A percentile compares a stretch with the other conserved stretches of the same genome.
phyloP scores from a whole-genome alignment of 2,888 invertebrate species.

The Eledona agricola region DNA sequence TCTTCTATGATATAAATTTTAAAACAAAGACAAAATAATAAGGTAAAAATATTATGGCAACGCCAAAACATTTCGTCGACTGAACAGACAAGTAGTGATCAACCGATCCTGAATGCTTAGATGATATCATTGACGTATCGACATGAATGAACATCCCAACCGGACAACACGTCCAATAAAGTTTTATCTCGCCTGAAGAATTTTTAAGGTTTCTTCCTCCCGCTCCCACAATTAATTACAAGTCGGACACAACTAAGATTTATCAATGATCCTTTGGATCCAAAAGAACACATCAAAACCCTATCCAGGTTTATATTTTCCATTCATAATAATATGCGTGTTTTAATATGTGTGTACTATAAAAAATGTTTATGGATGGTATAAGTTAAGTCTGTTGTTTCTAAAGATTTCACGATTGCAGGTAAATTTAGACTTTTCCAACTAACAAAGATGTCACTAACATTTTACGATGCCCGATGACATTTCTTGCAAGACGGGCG shows the following conservation, averaged over 20 bases:
- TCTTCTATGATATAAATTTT: no score
- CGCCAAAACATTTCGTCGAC: neutral
- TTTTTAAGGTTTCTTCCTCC: slow-evolving; percentile 34
- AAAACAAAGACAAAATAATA: slow-evolving; percentile 1
- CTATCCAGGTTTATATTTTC: slow-evolving; percentile 25
- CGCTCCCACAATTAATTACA: slow-evolving; percentile 36
- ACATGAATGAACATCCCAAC: slow-evolving; percentile 51
- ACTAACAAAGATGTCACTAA: slow-evolving; percentile 40
- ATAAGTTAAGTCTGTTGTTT: slow-evolving; percentile 44
- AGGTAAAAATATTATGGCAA: neutral
- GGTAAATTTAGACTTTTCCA: slow-evolving; percentile 44
- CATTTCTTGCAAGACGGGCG: slow-evolving; percentile 31
- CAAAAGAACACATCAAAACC: slow-evolving; percentile 19
- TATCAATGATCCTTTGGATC: slow-evolving; percentile 35
- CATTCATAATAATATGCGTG: no score
- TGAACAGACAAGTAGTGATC: slow-evolving; percentile 22
- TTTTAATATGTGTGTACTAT: no score
- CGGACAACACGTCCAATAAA: slow-evolving; percentile 42
- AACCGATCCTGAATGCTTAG: slow-evolving; percentile 51
- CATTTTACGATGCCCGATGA: slow-evolving; percentile 36
- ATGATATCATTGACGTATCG: slow-evolving; percentile 48
- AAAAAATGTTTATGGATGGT: no score
- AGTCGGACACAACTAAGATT: slow-evolving; percentile 18
- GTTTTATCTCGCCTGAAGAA: slow-evolving; percentile 43
- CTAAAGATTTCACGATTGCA: slow-evolving; percentile 43